These are phyloP conservation scores for Oceanites oceanicus DNA, from an alignment of 2,113 vertebrate genomes.

Conservation along the genomic window DNA sequence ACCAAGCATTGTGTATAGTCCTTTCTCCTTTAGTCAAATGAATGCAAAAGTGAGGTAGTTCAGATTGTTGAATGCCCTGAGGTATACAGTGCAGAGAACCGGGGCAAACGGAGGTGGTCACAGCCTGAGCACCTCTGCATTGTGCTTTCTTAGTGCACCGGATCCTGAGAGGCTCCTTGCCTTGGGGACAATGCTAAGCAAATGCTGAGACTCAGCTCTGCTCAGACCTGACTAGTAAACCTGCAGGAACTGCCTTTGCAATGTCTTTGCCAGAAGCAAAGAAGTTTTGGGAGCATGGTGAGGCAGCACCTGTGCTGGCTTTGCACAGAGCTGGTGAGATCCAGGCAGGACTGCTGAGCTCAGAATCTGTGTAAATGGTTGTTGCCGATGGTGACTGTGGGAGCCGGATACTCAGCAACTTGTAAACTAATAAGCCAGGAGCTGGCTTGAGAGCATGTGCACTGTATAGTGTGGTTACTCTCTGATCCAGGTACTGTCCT, in stretches of 20 bases:
- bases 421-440: neutral
- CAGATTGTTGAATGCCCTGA: neutral
- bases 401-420: neutral
- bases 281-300: neutral
- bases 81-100: neutral
- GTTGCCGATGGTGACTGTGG: neutral
- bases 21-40: neutral
- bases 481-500: neutral
- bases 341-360: neutral
- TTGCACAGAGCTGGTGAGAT: neutral
- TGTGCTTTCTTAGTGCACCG: neutral
- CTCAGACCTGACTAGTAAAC: neutral
- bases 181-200: neutral
- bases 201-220: neutral
- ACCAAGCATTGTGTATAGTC: neutral
- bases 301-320: neutral
- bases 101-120: neutral
- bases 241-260: neutral
- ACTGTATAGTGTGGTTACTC: neutral
- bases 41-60: neutral
- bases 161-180: neutral
- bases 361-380: neutral
- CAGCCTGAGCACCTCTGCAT: neutral
- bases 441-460: neutral
- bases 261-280: neutral